These are phyloP conservation scores for Lepidothrix coronata DNA, from an alignment of 2,113 vertebrate species.

Conservation along the genomic window DNA sequence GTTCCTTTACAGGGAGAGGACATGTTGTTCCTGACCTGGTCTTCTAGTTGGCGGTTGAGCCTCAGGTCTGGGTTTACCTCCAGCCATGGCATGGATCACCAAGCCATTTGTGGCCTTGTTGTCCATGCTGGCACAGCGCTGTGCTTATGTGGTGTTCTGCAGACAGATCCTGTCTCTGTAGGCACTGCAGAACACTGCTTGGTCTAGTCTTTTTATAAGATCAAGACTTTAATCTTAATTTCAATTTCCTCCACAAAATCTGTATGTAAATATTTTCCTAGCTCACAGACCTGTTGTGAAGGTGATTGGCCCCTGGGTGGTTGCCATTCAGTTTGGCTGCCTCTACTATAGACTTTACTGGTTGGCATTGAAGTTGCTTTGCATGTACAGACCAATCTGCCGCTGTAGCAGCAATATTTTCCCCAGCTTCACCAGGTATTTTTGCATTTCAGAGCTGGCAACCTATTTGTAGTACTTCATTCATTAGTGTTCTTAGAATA, in stretches of 20 bases:
- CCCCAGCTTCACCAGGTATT: background rate
- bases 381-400: background rate
- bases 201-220: background rate
- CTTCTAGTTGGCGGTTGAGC: background rate
- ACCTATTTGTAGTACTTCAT: background rate
- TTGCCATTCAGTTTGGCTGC: conserved; percentile 22
- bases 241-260: conserved; percentile 12
- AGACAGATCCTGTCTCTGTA: background rate
- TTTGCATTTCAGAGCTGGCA: background rate
- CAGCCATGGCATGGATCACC: background rate
- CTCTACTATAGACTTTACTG: background rate
- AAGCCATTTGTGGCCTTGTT: rapidly evolving
- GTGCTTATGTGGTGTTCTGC: background rate
- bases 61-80: background rate
- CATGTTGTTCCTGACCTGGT: background rate
- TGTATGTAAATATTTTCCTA: conserved; percentile 20
- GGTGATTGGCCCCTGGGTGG: background rate
- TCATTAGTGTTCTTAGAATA: background rate
- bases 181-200: background rate
- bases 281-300: background rate
- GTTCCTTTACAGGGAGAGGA: background rate
- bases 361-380: background rate
- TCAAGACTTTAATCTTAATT: conserved; percentile 6
- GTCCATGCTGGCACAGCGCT: rapidly evolving
- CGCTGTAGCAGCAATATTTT: background rate